These are phyloP conservation scores for Elanoides forficatus DNA, from an alignment of 2,113 vertebrate genomes.

Conservation along the genomic window DNA sequence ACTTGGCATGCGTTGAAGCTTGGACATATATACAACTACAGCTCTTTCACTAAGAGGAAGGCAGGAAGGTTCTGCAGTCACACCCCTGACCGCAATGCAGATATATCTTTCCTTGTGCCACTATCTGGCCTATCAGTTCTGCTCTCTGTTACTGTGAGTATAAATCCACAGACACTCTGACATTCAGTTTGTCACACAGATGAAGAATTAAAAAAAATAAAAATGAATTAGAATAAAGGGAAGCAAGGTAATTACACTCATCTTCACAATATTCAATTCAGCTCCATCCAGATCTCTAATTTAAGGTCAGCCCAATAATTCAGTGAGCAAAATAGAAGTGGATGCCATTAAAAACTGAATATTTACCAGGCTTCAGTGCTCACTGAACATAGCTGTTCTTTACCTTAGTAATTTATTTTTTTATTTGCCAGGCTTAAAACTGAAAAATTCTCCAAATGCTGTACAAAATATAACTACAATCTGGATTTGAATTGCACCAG, in stretches of 20 bases:
- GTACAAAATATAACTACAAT: not conserved
- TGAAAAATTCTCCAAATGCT: not conserved
- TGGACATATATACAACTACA: not conserved
- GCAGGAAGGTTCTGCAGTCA: not conserved
- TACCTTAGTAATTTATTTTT: not conserved
- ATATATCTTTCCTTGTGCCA: not conserved
- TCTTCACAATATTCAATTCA: conserved; percentile 50
- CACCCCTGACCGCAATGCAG: not conserved
- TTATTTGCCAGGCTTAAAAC: not conserved
- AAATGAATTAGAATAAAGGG: conserved; percentile 31
- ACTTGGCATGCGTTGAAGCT: not conserved
- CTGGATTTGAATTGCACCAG: not conserved
- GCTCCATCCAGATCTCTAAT: conserved; percentile 56
- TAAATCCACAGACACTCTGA: conserved; percentile 3
- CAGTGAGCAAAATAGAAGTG: conserved; percentile 52
- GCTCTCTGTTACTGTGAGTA: not conserved
- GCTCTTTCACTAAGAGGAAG: not conserved
- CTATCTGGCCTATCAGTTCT: not conserved
- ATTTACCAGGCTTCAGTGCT: conserved; percentile 41
- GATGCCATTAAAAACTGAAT: conserved; percentile 51
- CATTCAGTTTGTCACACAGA: conserved; percentile 12
- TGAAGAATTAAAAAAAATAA: conserved; percentile 28
- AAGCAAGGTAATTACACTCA: conserved; percentile 39
- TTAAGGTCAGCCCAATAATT: conserved; percentile 60
- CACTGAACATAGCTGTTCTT: not conserved